Conservation (phyloP, 2,113 vertebrate genomes). For the Campylomormyrus numenius region DNA sequence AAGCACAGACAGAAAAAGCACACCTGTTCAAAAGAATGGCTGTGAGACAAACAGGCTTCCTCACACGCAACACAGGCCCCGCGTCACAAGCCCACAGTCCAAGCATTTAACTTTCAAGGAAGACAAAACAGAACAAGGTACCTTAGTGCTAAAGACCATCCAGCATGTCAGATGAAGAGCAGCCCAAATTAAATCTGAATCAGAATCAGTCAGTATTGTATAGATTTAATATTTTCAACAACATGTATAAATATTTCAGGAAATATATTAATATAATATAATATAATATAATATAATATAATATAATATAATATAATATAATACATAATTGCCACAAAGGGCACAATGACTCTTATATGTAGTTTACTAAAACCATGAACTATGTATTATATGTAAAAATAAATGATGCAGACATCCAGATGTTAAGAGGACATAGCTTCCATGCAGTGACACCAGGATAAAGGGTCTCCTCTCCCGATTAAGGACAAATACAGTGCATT, state of each 20-base stretch:
- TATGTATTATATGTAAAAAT: neutral
- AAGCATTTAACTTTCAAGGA: conserved; percentile 4
- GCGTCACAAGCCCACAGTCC: conserved; percentile 13
- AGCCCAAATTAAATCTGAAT: conserved; percentile 16
- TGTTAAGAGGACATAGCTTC: neutral
- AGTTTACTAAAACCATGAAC: neutral
- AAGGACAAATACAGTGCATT: neutral
- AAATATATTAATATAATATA: neutral
- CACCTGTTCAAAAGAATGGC: conserved; percentile 39
- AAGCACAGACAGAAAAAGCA: conserved; percentile 53
- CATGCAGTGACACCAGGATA: neutral
- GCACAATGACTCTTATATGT: neutral
- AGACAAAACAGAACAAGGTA: conserved; percentile 10
- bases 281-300: neutral
- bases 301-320: neutral
- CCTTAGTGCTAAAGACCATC: neutral
- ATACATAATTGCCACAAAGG: neutral
- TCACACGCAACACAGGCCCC: conserved; percentile 33
- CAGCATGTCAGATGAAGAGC: neutral
- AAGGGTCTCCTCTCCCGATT: neutral
- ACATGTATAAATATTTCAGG: neutral
- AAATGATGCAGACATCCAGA: neutral
- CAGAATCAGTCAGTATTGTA: neutral
- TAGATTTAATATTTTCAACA: neutral
- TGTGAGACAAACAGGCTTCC: conserved; percentile 54